Percentiles rank a stretch among this genome's conserved stretches.
phyloP scores from a whole-genome alignment of 1,140 invertebrate species.

The Zophobas atratus region DNA sequence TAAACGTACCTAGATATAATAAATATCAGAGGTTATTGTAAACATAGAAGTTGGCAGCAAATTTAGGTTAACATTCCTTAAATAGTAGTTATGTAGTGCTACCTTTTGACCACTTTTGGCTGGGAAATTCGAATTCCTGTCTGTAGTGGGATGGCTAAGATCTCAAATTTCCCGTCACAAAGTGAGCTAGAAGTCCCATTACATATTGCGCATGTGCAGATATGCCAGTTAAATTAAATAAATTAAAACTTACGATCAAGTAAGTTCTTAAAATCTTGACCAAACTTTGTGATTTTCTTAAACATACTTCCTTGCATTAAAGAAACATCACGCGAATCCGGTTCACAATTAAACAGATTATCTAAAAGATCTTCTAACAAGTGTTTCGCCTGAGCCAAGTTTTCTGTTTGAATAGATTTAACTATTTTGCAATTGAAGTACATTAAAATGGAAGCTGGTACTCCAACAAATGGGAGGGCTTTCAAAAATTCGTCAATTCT shows the following conservation, averaged over 20 bases:
- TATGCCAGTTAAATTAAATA: too few species aligned
- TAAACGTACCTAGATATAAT: too few species aligned
- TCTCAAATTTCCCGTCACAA: too few species aligned
- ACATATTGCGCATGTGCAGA: too few species aligned
- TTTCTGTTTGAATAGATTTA: slow-evolving; percentile 37
- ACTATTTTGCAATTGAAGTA: slow-evolving; percentile 64
- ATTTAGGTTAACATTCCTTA: too few species aligned
- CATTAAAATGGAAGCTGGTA: slow-evolving; percentile 67
- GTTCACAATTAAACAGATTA: slow-evolving; percentile 43
- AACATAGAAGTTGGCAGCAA: too few species aligned
- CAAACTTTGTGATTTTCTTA: slow-evolving; percentile 56
- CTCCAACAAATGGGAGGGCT: slow-evolving; percentile 68
- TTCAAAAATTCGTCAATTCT: slow-evolving; percentile 68
- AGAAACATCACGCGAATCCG: slow-evolving; percentile 47
- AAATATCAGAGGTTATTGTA: too few species aligned
- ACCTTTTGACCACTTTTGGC: too few species aligned
- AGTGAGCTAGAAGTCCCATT: too few species aligned
- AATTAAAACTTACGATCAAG: slow-evolving; percentile 39
- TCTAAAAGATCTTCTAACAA: slow-evolving; percentile 48
- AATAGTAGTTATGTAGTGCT: too few species aligned
- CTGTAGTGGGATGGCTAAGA: too few species aligned
- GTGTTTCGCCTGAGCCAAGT: slow-evolving; percentile 44
- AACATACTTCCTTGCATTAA: slow-evolving; percentile 62
- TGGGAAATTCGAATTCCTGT: too few species aligned
- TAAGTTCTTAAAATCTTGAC: slow-evolving; percentile 49